Base-by-base conservation (phyloP, 2,113 vertebrate species). In the Zosterops japonicus region DNA sequence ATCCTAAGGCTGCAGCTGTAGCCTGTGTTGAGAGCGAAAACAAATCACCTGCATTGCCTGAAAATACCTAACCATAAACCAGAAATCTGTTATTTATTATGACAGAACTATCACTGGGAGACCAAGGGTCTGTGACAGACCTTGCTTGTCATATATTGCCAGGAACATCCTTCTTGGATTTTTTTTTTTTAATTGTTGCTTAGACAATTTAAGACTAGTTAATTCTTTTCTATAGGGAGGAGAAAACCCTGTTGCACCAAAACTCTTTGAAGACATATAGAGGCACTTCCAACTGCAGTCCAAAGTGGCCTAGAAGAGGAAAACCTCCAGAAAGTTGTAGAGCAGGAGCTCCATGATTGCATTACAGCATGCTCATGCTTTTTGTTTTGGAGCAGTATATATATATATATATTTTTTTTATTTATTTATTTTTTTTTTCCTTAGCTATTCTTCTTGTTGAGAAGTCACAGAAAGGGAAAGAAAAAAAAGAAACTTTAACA, bases 311-410 rank as follows among this genome's bases (percentile, higher is more conserved):
- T 59, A 41, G 64, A 80, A 88, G 69, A 93, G 46, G 42, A 92
- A 42, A 27, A 31, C 64, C 52, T 93, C 59, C 70, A 86, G 74
- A 95, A 97, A 87, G 22, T 79, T 95, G 90, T 44, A 71, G 78
- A 94, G 41, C 55, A 57, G 59, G 72, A 90, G n/a, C 14, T 21
- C n/a, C 24, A 24, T 61, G 47, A 59, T 52, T 87, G 57, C 35
- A 46, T 35, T 83, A 47, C 78, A 83, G 14, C 36, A 53, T 47
- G 36, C 5, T 24, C 33, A 64, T 57, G 29, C 25, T 19, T 61
- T 53, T 77, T 50, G 42, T 63, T 83, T 77, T 69, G 55, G 24
- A 76, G 9, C 16, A 14, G 5, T 27, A n/a, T n/a, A n/a, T n/a
- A n/a, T n/a, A n/a, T n/a, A n/a, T n/a, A n/a, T n/a, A n/a, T n/a